These are phyloP conservation scores for Saxidomus purpurata DNA, from an alignment of 1,140 invertebrate genomes.

Conservation along the genomic window DNA sequence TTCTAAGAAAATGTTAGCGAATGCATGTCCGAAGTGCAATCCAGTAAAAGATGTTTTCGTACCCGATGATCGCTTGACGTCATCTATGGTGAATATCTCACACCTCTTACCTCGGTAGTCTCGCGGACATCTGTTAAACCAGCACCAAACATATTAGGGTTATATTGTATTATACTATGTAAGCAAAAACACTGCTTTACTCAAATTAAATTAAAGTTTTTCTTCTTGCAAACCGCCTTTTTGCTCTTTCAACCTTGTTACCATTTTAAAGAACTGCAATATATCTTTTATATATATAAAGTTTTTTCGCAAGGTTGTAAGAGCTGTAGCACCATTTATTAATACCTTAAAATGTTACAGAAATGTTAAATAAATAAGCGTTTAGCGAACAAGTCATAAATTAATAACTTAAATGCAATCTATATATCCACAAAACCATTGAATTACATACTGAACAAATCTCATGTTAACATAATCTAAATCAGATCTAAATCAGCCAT, in stretches of 20 bases:
- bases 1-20: not conserved
- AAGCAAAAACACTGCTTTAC: conserved; percentile 27
- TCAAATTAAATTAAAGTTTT: not conserved
- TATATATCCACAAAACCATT: too few species aligned
- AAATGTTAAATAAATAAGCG: too few species aligned
- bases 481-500: too few species aligned
- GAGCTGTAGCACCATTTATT: too few species aligned
- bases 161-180: conserved; percentile 9
- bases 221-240: not conserved
- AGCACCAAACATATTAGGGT: conserved; percentile 39
- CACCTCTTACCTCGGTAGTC: conserved; percentile 44
- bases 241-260: not conserved
- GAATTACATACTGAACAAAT: too few species aligned
- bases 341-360: too few species aligned
- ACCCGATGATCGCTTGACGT: conserved; percentile 12
- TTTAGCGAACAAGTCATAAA: too few species aligned
- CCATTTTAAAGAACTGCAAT: too few species aligned
- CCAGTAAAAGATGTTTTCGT: conserved; percentile 15
- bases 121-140: conserved; percentile 57
- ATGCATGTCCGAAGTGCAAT: conserved; percentile 23
- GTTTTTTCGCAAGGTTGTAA: too few species aligned
- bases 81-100: conserved; percentile 13
- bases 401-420: too few species aligned
- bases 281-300: too few species aligned
- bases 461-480: too few species aligned